Evolutionary conservation across 2,113 vertebrate species (phyloP), one percentile per base, ranked within the genome.

Genomic region (Chloropsis hardwickii): DNA sequence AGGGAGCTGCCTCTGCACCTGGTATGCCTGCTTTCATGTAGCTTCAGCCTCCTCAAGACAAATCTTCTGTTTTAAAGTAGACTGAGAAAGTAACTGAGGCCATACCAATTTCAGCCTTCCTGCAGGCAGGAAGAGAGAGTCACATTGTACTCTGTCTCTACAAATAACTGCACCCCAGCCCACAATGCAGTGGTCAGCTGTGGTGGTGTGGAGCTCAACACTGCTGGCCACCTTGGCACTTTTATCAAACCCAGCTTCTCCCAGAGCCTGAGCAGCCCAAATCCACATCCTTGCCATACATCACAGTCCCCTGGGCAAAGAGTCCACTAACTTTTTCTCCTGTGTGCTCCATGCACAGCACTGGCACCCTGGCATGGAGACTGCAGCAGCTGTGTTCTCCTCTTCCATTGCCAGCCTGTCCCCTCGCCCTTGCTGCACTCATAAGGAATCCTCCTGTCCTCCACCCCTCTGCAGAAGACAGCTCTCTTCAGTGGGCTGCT

Each of bases 401-500:
- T 57, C n/a, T 81, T 58, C 64, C 54, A 5, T 15, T 35, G 40
- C 22, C 76, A 81, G 45, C 31, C 81, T 60, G 22, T n/a, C 33
- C 23, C 85, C 85, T 90, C 4, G 0, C 48, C 29, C 62, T 48
- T 61, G 48, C 67, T 69, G 79, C 44, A 10, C 61, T 42, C 48
- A 39, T 71, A 81, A 35, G 73, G 70, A 20, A 1, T 25, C 15
- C 56, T 70, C 42, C n/a, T 0, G 14, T 82, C 80, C 62, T 74
- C 69, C 35, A 29, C 23, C 16, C 17, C 56, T 35, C 70, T 47
- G 61, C 84, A 85, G 74, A 79, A 84, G 73, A 78, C 69, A 69
- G 73, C 60, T 92, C 56, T 83, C 54, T 67, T 81, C 84, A 78
- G 87, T 19, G 81, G 73, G 91, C 84, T 89, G 92, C 92, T 53